phyloP scores from a whole-genome alignment of 1,140 invertebrate species.

The Babylonia areolata region DNA sequence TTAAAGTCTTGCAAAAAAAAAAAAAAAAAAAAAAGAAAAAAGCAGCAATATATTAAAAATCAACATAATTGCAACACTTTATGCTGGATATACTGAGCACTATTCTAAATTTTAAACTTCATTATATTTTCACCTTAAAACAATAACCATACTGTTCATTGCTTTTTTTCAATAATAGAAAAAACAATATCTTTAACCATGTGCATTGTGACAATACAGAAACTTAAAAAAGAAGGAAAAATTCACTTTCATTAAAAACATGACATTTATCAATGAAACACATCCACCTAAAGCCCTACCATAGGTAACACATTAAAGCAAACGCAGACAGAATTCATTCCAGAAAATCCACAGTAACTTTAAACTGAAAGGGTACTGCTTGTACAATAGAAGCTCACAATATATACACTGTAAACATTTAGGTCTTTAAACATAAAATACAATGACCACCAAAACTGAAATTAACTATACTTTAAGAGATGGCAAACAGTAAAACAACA shows the following conservation, averaged over 20 bases:
- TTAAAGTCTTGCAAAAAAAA: background rate
- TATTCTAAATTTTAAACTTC: too few species aligned
- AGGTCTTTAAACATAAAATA: slow-evolving; percentile 26
- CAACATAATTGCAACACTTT: too few species aligned
- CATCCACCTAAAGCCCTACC: slow-evolving; percentile 40
- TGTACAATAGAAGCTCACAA: slow-evolving; percentile 30
- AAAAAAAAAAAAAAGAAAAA: too few species aligned
- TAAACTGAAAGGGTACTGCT: slow-evolving; percentile 32
- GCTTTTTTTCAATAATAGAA: too few species aligned
- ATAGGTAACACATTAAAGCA: slow-evolving; percentile 42
- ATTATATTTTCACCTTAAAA: too few species aligned
- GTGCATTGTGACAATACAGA: slow-evolving; percentile 35
- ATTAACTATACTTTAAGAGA: background rate
- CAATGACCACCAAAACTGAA: slow-evolving; percentile 19
- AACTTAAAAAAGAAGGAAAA: slow-evolving; percentile 35
- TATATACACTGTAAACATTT: slow-evolving; percentile 26
- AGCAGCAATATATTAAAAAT: background rate
- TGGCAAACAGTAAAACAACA: slow-evolving; percentile 6
- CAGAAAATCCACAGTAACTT: slow-evolving; percentile 38
- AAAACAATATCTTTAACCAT: background rate
- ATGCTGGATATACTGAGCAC: too few species aligned
- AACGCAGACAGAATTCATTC: slow-evolving; percentile 36
- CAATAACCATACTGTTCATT: too few species aligned
- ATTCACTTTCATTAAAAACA: slow-evolving; percentile 37
- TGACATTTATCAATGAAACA: slow-evolving; percentile 21